Base-by-base conservation (phyloP, 2,113 vertebrate species). In the Hoplias malabaricus region DNA sequence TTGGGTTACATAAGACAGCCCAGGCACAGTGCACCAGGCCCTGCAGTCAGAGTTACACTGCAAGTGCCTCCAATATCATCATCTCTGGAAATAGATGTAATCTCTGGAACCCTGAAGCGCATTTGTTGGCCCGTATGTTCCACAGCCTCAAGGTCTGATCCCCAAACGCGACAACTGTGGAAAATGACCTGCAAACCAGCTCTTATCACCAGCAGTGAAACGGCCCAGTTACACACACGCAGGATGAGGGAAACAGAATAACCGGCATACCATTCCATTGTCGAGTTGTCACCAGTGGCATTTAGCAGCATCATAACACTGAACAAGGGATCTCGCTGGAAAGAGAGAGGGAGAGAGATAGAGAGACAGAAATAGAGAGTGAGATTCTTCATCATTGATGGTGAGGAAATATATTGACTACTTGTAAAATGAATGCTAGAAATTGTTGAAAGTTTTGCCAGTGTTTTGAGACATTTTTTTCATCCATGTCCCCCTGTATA, bases 261-360 rank as follows among this genome's bases (percentile, higher is more conserved):
- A 21, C 68, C 72, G 68, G 63, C 79, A 81, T 67, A 50, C 79
- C 73, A 59, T 81, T 81, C 68, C 73, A 80, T 77, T 81, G 79
- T 81, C 68, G 54, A 54, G 53, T 74, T 73, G 74, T 81, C 61
- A 73, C 69, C 61, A 33, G 63, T 43, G 74, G 68, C 43, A 73
- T 81, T 72, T 48, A 77, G 74, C 70, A 61, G 50, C 69, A 73
- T 77, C 62, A 34, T 73, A n/a, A 21, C 62, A 68, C 48, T 68
- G 53, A 69, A 68, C 33, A 53, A 50, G 38, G 40, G 48, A 42
- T 70, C 56, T 59, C 57, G 33, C 34, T 61, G 21, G 65, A 42
- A 54, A 70, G 50, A 48, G 63, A 69, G 56, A 10, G 53, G n/a
- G 48, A 36, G 36, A 54, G 54, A 25, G 53, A 67, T 42, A 56